Conservation (phyloP, 1,140 invertebrate species). For the Lethrus apterus region DNA sequence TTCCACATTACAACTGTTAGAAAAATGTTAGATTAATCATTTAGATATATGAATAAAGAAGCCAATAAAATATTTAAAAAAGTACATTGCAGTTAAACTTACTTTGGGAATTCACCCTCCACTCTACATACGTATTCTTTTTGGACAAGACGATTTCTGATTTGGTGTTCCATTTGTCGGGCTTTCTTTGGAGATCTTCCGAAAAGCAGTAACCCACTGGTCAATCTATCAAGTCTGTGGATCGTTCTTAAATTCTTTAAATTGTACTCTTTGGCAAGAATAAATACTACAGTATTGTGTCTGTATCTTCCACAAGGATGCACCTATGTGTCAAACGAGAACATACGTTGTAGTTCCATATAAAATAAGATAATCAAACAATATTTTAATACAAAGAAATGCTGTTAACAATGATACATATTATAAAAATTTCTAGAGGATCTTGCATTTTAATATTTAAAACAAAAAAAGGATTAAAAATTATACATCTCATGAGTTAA, state of each 20-base stretch:
- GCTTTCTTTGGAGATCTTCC: conserved; percentile 88
- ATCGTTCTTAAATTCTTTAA: conserved; percentile 89
- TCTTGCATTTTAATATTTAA: too few species aligned
- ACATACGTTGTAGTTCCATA: neutral
- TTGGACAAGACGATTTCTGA: conserved; percentile 80
- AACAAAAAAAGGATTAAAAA: too few species aligned
- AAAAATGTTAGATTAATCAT: too few species aligned
- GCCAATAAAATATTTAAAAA: too few species aligned
- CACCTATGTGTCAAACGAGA: conserved; percentile 52
- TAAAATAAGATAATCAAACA: too few species aligned
- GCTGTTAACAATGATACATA: too few species aligned
- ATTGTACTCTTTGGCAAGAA: conserved; percentile 93
- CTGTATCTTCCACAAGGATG: conserved; percentile 95
- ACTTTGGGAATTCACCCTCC: conserved; percentile 94
- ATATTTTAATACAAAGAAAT: too few species aligned
- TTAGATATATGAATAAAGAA: too few species aligned
- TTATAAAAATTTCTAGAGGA: too few species aligned
- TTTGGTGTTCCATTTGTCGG: conserved; percentile 88
- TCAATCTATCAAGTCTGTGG: conserved; percentile 84
- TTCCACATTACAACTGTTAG: too few species aligned
- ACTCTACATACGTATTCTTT: conserved; percentile 98
- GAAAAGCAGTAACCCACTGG: conserved; percentile 89
- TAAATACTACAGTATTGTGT: conserved; percentile 93
- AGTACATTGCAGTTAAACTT: too few species aligned
- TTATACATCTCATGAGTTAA: too few species aligned